Evolutionary conservation across 2,797 vertebrate species (phyloP).

Genomic region (Gymnopithys bicolor): DNA sequence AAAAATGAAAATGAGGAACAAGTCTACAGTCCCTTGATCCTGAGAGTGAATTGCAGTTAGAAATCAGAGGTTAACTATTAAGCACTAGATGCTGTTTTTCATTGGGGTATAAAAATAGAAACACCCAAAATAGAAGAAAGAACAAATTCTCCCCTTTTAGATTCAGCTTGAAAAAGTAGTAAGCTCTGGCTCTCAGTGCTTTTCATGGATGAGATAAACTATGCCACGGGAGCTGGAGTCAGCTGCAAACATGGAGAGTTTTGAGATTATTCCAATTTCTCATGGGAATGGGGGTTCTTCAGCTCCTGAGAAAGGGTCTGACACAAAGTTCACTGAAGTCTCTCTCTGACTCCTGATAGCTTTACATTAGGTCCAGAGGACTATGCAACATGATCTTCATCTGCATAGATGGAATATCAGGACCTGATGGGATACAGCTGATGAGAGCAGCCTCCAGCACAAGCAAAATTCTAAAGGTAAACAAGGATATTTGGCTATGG

Average conservation of each 20-base stretch:
- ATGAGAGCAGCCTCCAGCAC: not conserved
- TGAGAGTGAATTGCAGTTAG: not conserved
- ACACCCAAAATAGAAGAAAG: conserved; percentile 7
- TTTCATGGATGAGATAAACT: not conserved
- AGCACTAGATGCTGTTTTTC: not conserved
- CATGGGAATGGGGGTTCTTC: not conserved
- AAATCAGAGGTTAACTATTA: not conserved
- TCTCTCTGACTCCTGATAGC: not conserved
- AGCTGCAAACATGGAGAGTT: rapidly evolving
- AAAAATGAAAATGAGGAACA: not conserved
- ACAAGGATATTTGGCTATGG: not conserved
- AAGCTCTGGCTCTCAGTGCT: not conserved
- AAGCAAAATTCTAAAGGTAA: not conserved
- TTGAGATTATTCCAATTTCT: not conserved
- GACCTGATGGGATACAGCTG: not conserved
- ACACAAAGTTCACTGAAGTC: not conserved
- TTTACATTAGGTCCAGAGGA: not conserved
- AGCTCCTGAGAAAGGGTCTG: not conserved
- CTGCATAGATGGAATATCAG: not conserved
- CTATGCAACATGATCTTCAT: not conserved
- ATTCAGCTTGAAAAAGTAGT: not conserved
- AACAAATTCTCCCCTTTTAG: not conserved
- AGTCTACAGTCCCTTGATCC: not conserved
- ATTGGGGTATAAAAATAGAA: not conserved
- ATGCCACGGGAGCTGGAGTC: not conserved